A percentile compares a stretch with the other conserved stretches of the same genome.
Conservation (phyloP, 2,888 invertebrate genomes). For the Barypeithes pellucidus region DNA sequence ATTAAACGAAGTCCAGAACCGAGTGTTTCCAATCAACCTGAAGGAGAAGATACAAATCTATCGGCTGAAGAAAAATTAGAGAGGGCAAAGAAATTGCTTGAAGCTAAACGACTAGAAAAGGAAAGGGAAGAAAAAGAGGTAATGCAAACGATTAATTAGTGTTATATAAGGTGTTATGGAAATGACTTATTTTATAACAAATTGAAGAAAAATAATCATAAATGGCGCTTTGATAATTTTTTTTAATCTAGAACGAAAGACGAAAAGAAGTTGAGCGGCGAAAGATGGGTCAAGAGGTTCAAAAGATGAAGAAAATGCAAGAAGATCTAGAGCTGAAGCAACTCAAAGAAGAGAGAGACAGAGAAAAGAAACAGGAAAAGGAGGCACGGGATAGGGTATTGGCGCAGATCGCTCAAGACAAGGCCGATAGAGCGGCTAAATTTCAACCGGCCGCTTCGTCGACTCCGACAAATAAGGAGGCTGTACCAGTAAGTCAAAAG, state of each 20-base stretch:
- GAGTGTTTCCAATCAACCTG: constrained; percentile 40
- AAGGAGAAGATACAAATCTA: constrained; percentile 51
- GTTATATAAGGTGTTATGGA: too few species aligned
- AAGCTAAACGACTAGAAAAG: constrained; percentile 78
- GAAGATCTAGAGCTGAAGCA: constrained; percentile 83
- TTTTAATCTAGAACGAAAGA: constrained; percentile 62
- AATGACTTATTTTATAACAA: too few species aligned
- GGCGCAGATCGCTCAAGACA: constrained; percentile 90
- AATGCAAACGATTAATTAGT: constrained; percentile 35
- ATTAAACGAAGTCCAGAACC: constrained; percentile 44
- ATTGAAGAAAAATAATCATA: neutral
- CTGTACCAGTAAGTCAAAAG: constrained; percentile 4
- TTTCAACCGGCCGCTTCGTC: constrained; percentile 61
- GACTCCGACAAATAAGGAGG: constrained; percentile 47
- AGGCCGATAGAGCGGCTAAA: constrained; percentile 78
- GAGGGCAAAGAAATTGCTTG: constrained; percentile 79
- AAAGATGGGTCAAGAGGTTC: constrained; percentile 81
- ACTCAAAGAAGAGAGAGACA: constrained; percentile 80
- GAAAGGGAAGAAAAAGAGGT: constrained; percentile 80
- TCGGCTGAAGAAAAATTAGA: constrained; percentile 76
- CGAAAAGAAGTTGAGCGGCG: constrained; percentile 81
- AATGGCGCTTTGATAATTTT: constrained; percentile 13
- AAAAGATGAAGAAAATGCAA: constrained; percentile 81
- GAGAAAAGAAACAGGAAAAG: constrained; percentile 85
- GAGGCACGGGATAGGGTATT: constrained; percentile 84